A percentile compares a stretch with the other conserved stretches of the same genome.
Evolutionary conservation across 37 sponge, comb jelly and placozoan species (phyloP).

Genomic region (Chondrosia reniformis): DNA sequence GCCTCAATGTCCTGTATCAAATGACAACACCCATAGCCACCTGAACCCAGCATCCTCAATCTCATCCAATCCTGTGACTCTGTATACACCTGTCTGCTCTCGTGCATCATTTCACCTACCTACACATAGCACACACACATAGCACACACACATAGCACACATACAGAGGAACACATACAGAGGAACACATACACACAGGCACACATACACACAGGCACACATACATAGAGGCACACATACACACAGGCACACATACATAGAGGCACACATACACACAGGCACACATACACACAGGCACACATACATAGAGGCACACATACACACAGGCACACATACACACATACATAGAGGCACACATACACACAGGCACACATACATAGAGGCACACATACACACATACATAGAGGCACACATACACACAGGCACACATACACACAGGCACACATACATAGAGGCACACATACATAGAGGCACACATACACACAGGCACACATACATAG

Average conservation of each 20-base stretch:
- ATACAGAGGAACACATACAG: background rate
- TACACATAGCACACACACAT: no score
- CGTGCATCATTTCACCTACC: no score
- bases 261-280: background rate
- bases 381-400: background rate
- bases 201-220: background rate
- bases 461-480: background rate
- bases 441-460: background rate
- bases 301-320: background rate
- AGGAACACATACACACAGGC: background rate
- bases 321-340: no score
- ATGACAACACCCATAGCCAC: no score
- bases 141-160: no score
- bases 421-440: background rate
- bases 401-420: background rate
- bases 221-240: background rate
- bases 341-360: background rate
- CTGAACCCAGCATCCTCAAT: no score
- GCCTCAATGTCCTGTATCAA: no score
- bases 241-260: background rate
- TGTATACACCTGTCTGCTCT: no score
- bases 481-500: background rate
- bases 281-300: background rate
- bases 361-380: background rate
- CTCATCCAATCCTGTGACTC: no score